Evolutionary conservation across 1,140 invertebrate species (phyloP), one percentile per base, ranked within the genome.

Genomic region (Helicoverpa armigera): DNA sequence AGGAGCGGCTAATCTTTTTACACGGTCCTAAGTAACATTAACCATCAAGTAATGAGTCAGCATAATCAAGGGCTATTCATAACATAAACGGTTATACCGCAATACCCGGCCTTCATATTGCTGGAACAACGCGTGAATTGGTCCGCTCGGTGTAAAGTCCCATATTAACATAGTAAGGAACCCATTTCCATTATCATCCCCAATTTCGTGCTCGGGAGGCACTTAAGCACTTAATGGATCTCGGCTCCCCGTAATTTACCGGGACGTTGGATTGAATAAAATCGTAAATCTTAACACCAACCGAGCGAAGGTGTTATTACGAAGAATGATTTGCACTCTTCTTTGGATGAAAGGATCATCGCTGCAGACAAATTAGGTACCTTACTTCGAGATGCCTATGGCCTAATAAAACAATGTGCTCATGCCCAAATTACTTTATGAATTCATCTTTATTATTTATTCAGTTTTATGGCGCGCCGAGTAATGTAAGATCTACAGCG

Each of bases 141-240:
- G 85, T 89, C 83, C 83, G 83, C 78, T 76, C 82, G 73, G 83
- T 88, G 88, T 88, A 88, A 87, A 91, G 85, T 89, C 85, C 88
- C 88, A 89, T 92, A 92, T 92, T 94, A 91, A 90, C 91, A 94
- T 92, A 91, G 91, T 91, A 87, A 89, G 89, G 89, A 87, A 90
- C 91, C 90, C 90, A 92, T 94, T 93, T 91, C 91, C 89, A 93
- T 93, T 94, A 94, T 93, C 89, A 91, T 92, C 91, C 88, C 85
- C 89, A 94, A 92, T 93, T 93, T 93, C 87, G 90, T 92, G 88
- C 91, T 93, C 88, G 88, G 87, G 88, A 91, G 89, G 89, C 91
- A 92, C 90, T 92, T 92, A 91, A 91, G 90, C 88, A 92, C 90
- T 94, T 93, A 93, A 93, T 92, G 90, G 89, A 90, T 92, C 89